Conservation (phyloP, 2,888 invertebrate species). For the Dorcus hopei region DNA sequence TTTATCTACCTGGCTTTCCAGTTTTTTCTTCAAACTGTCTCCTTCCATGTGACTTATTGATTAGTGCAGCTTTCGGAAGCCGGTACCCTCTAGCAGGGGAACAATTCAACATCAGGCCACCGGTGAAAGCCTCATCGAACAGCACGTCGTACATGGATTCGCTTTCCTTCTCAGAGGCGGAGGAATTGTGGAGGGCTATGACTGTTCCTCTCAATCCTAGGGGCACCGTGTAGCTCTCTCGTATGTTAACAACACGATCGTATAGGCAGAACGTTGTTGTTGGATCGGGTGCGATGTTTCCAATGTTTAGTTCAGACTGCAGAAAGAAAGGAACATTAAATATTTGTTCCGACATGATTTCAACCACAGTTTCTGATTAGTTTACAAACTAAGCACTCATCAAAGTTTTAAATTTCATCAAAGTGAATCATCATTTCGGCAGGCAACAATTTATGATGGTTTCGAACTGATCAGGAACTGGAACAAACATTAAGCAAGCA, state of each 20-base stretch:
- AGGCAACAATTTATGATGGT: neutral
- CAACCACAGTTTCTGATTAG: constrained; percentile 5
- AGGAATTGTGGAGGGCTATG: constrained; percentile 59
- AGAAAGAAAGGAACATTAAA: constrained; percentile 24
- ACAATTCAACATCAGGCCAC: constrained; percentile 58
- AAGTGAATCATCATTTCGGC: no score
- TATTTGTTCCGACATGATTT: no score
- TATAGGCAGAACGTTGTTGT: constrained; percentile 65
- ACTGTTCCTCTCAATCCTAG: constrained; percentile 82
- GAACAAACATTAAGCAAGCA: neutral
- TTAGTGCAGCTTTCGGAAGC: constrained; percentile 53
- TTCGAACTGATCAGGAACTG: no score
- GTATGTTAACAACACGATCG: constrained; percentile 81
- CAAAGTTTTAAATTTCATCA: no score
- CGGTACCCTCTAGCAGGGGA: constrained; percentile 53
- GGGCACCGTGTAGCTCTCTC: constrained; percentile 73
- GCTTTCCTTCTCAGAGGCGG: constrained; percentile 29
- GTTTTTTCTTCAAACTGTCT: constrained; percentile 30
- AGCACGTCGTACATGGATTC: constrained; percentile 73
- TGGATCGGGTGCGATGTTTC: constrained; percentile 64
- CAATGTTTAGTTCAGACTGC: constrained; percentile 48
- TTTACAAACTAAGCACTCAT: neutral
- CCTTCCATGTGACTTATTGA: constrained; percentile 60
- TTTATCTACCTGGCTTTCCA: constrained; percentile 24
- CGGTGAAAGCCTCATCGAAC: constrained; percentile 74